These are phyloP conservation scores for Colaptes auratus DNA, from an alignment of 2,113 vertebrate species.

Conservation along the genomic window DNA sequence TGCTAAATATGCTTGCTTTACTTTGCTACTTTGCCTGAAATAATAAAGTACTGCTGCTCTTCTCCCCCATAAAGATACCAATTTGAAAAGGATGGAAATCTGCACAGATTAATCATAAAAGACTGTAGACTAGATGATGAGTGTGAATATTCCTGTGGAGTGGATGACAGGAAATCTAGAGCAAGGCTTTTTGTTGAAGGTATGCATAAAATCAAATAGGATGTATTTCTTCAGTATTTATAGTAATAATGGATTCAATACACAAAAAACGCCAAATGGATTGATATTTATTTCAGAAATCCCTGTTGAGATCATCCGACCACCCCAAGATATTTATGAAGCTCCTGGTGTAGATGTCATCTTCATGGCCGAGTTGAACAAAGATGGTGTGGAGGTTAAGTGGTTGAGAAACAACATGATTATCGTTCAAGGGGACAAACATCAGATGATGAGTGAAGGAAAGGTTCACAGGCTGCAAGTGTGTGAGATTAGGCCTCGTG, in stretches of 20 bases:
- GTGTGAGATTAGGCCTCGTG: slow-evolving; percentile 92
- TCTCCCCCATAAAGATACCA: slow-evolving; percentile 81
- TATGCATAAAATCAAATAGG: slow-evolving; percentile 28
- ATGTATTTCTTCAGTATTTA: neutral
- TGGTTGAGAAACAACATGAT: slow-evolving; percentile 99
- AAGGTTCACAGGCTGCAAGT: slow-evolving; percentile 93
- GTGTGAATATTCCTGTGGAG: slow-evolving; percentile 95
- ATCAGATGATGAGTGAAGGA: slow-evolving; percentile 98
- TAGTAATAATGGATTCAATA: neutral
- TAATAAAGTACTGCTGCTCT: slow-evolving; percentile 20
- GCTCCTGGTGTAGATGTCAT: slow-evolving; percentile 90
- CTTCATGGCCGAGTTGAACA: slow-evolving; percentile 94
- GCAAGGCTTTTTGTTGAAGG: slow-evolving; percentile 98
- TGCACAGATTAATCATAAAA: slow-evolving; percentile 88
- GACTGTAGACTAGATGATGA: slow-evolving; percentile 94
- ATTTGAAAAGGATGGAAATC: slow-evolving; percentile 92
- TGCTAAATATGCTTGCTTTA: neutral
- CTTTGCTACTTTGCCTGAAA: neutral
- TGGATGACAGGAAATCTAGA: slow-evolving; percentile 92
- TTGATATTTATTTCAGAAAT: slow-evolving; percentile 83
- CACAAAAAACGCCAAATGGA: neutral
- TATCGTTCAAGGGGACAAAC: slow-evolving; percentile 95
- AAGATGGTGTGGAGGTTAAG: slow-evolving; percentile 95
- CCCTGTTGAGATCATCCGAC: slow-evolving; percentile 94
- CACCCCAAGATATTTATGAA: slow-evolving; percentile 90